Percentiles rank a stretch among this genome's conserved stretches.
Evolutionary conservation across 2,888 invertebrate species (phyloP).

Genomic region (Hirtodrosophila confusa): DNA sequence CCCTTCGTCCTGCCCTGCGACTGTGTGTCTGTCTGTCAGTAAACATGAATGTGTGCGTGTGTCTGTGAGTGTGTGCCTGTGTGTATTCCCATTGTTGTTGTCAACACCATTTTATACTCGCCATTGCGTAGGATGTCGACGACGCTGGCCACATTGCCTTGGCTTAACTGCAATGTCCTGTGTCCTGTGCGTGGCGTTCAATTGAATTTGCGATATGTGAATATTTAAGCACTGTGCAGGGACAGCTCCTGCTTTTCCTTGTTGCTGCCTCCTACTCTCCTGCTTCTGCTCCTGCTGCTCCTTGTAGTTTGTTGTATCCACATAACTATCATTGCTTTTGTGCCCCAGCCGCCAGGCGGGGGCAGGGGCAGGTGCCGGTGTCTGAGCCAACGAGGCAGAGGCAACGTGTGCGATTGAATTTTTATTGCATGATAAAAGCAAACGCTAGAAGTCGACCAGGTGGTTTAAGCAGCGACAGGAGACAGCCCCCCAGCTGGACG

Average conservation of each 20-base stretch:
- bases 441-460: constrained; percentile 53
- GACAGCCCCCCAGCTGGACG: constrained; percentile 1
- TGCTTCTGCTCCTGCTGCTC: constrained; percentile 6
- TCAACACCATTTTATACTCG: constrained; percentile 76
- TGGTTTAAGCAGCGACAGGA: constrained; percentile 39
- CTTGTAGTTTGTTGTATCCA: constrained; percentile 56
- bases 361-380: neutral
- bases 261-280: neutral
- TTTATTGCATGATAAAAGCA: constrained; percentile 75
- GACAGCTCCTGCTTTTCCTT: constrained; percentile 51
- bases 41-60: constrained; percentile 11
- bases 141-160: constrained; percentile 40
- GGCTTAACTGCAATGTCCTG: constrained; percentile 66
- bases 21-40: constrained; percentile 10
- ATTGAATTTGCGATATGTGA: constrained; percentile 79
- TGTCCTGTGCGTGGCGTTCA: constrained; percentile 67
- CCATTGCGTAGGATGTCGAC: constrained; percentile 62
- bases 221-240: constrained; percentile 77
- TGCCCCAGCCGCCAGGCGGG: constrained; percentile 14
- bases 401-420: constrained; percentile 71
- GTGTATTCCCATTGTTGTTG: constrained; percentile 76
- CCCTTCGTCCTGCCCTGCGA: neutral
- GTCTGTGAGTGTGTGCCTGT: too few species aligned
- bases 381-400: neutral
- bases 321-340: constrained; percentile 69